Evolutionary conservation across 1,140 invertebrate species (phyloP).

Genomic region (Fopius arisanus): DNA sequence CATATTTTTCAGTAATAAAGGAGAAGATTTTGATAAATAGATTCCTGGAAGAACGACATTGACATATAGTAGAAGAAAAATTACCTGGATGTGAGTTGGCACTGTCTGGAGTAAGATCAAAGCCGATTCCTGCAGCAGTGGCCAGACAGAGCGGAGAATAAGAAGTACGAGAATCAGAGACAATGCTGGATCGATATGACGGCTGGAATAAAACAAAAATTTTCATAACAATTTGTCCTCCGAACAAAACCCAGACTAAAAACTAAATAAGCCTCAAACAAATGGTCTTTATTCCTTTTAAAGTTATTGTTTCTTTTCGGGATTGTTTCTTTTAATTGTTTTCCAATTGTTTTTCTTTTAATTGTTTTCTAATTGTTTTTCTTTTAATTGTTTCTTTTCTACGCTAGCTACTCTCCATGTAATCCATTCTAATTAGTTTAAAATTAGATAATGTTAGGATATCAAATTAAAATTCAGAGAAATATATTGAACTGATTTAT

Average conservation of each 20-base stretch:
- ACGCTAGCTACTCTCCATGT: too few species aligned
- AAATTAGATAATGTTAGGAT: too few species aligned
- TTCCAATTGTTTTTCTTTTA: too few species aligned
- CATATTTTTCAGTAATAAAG: background rate
- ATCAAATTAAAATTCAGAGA: too few species aligned
- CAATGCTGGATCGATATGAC: constrained; percentile 93
- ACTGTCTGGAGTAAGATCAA: constrained; percentile 91
- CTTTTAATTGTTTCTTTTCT: too few species aligned
- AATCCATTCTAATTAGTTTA: too few species aligned
- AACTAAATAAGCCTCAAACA: background rate
- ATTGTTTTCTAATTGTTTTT: too few species aligned
- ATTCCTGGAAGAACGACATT: background rate
- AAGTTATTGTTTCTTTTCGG: too few species aligned
- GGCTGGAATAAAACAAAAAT: constrained; percentile 51
- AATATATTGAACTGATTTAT: too few species aligned
- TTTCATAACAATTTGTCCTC: constrained; percentile 1
- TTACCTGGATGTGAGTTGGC: constrained; percentile 87
- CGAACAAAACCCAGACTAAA: background rate
- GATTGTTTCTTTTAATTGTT: too few species aligned
- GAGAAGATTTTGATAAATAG: background rate
- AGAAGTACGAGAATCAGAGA: constrained; percentile 84
- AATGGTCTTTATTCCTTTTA: too few species aligned
- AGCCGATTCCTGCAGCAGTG: constrained; percentile 85
- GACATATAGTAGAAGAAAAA: constrained; percentile 29
- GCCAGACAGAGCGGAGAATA: constrained; percentile 86